Evolutionary conservation across 2,888 invertebrate genomes (phyloP).

Genomic region (Pseudococcus longispinus): DNA sequence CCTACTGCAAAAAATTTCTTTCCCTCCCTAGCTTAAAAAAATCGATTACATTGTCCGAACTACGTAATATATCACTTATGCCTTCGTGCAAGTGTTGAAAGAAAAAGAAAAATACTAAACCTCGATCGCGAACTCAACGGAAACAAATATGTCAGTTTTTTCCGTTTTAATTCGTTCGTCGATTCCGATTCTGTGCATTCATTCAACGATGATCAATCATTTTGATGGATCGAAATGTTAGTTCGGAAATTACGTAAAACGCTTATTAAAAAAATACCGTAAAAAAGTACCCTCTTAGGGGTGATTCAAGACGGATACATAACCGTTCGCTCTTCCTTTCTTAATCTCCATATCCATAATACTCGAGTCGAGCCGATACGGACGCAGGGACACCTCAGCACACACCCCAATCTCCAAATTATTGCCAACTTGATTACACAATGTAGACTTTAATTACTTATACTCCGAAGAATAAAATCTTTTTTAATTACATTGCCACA

Average conservation of each 20-base stretch:
- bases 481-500: constrained; percentile 7
- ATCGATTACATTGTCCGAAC: constrained; percentile 31
- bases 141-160: constrained; percentile 51
- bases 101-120: constrained; percentile 14
- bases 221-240: constrained; percentile 57
- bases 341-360: constrained; percentile 3
- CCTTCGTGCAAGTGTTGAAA: constrained; percentile 19
- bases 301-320: constrained; percentile 51
- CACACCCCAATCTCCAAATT: neutral
- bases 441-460: neutral
- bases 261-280: constrained; percentile 54
- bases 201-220: constrained; percentile 57
- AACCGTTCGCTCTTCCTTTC: neutral
- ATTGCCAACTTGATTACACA: neutral
- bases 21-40: neutral
- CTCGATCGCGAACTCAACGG: constrained; percentile 42
- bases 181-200: constrained; percentile 56
- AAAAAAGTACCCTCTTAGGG: constrained; percentile 42
- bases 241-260: constrained; percentile 56
- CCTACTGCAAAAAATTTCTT: neutral
- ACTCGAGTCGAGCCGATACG: neutral
- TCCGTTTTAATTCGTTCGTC: constrained; percentile 53
- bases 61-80: constrained; percentile 26
- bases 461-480: neutral
- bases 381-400: neutral